Evolutionary conservation across 2,113 vertebrate genomes (phyloP).

Genomic region (Tyto alba): DNA sequence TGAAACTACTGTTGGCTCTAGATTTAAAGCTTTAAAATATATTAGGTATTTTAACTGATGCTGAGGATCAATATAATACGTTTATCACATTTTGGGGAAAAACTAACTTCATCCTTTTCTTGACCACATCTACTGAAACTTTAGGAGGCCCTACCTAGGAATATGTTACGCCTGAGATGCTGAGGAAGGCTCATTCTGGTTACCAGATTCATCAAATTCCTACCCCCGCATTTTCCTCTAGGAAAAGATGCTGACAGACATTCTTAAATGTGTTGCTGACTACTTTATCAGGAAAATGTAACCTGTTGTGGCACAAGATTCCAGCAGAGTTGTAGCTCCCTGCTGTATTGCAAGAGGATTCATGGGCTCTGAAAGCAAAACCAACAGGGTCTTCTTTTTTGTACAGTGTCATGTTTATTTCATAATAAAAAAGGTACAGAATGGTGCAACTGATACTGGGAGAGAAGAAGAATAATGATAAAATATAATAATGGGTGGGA

Average conservation of each 20-base stretch:
- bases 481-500: neutral
- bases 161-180: neutral
- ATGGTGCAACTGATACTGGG: neutral
- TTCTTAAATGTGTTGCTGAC: neutral
- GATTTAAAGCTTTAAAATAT: neutral
- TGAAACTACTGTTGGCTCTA: neutral
- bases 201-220: neutral
- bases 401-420: neutral
- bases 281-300: neutral
- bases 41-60: neutral
- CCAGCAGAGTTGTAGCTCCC: neutral
- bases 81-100: neutral
- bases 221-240: neutral
- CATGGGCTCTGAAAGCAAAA: neutral
- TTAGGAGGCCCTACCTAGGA: neutral
- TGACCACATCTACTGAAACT: neutral
- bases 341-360: neutral
- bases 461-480: neutral
- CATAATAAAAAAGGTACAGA: neutral
- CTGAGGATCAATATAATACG: neutral
- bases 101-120: neutral
- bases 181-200: neutral
- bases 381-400: neutral
- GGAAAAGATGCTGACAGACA: neutral
- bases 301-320: neutral